A percentile compares a stretch with the other conserved stretches of the same genome.
Conservation (phyloP, 2,888 invertebrate genomes). For the Cheilosia scutellata region DNA sequence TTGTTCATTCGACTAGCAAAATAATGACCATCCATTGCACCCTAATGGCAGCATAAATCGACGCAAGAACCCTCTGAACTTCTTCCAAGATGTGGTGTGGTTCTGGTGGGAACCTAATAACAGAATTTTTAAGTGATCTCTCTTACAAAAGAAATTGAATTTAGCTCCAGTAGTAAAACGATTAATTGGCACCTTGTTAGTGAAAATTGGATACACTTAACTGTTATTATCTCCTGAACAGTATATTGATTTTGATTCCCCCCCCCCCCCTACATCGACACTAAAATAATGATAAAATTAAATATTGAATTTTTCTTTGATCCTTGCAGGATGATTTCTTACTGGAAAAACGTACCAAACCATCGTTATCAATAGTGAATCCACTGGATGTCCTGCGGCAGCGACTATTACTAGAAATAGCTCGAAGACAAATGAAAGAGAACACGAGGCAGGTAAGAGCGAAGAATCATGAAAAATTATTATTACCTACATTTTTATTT, state of each 20-base stretch:
- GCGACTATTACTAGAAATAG: constrained; percentile 91
- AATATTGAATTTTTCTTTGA: constrained; percentile 53
- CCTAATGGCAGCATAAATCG: constrained; percentile 41
- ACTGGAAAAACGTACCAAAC: constrained; percentile 87
- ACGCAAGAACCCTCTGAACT: constrained; percentile 21
- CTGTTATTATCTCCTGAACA: background rate
- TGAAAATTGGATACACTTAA: constrained; percentile 27
- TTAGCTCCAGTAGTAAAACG: constrained; percentile 35
- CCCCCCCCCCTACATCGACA: constrained; percentile 4
- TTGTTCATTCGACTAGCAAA: background rate
- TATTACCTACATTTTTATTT: constrained; percentile 31
- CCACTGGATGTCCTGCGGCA: constrained; percentile 94
- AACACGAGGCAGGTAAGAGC: constrained; percentile 87
- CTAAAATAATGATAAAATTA: constrained; percentile 9
- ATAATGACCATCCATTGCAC: constrained; percentile 45
- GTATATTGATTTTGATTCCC: background rate
- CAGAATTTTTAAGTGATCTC: constrained; percentile 42
- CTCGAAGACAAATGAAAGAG: constrained; percentile 92
- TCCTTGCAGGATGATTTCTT: constrained; percentile 83
- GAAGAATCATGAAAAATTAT: constrained; percentile 52
- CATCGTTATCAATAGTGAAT: constrained; percentile 93
- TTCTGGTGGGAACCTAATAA: constrained; percentile 13
- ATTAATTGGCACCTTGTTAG: constrained; percentile 59
- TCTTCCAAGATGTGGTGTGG: background rate
- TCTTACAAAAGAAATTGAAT: constrained; percentile 45